Evolutionary conservation across 2,797 vertebrate genomes (phyloP).

Genomic region (Avahi laniger): DNA sequence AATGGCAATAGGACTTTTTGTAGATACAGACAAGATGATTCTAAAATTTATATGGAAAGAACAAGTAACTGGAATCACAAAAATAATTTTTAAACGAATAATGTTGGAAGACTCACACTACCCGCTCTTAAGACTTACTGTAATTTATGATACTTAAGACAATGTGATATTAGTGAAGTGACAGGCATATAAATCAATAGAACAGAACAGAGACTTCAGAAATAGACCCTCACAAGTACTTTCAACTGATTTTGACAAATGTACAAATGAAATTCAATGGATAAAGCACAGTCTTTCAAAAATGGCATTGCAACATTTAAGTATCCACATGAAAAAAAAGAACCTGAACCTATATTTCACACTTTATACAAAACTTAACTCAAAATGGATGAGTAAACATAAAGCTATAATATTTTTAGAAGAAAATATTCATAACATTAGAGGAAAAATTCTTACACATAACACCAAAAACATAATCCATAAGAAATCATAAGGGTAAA

Average conservation of each 20-base stretch:
- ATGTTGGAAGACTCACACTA: too few species aligned
- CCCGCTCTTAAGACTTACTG: neutral
- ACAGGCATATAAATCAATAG: too few species aligned
- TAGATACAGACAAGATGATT: too few species aligned
- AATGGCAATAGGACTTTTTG: too few species aligned
- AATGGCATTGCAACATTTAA: neutral
- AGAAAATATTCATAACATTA: neutral
- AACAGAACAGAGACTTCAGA: too few species aligned
- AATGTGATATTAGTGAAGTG: too few species aligned
- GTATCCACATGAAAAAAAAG: neutral
- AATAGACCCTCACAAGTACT: neutral
- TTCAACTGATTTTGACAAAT: neutral
- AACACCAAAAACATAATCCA: neutral
- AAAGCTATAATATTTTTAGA: neutral
- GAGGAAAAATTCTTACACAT: neutral
- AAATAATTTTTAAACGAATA: too few species aligned
- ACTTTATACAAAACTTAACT: too few species aligned
- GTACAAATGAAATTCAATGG: neutral
- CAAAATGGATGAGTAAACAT: neutral
- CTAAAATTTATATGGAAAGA: too few species aligned
- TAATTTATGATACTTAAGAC: neutral
- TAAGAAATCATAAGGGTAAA: neutral
- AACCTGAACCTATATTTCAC: neutral
- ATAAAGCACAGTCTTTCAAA: neutral
- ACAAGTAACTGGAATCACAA: too few species aligned